Evolutionary conservation across 2,797 vertebrate genomes (phyloP), one percentile per base, ranked within the genome.

Genomic region (Malacoctenus gilli): DNA sequence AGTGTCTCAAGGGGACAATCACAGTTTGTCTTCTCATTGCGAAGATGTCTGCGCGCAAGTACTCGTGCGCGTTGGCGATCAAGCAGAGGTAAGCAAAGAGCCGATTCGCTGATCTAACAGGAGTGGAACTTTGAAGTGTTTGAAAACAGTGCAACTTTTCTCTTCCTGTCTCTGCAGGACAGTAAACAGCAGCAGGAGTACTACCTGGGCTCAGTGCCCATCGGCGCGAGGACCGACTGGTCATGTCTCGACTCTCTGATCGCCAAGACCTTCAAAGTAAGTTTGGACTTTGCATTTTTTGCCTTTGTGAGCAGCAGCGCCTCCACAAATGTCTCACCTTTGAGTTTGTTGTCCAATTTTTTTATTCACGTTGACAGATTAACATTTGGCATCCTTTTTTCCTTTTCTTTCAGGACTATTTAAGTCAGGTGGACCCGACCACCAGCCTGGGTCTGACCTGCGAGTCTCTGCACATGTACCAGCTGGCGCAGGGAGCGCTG

Each of bases 381-480:
- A n/a, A 41, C 6, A 18, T 0, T 53, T 50, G n/a, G n/a, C n/a
- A n/a, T n/a, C n/a, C 39, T 48, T 30, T 57, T 50, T 37, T 2
- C 11, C 36, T 65, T 65, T 56, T 0, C 11, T 1, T 38, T 38
- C 56, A 98, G 96, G 94, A 97, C 68, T 97, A 98, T 48, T 86
- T 97, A 51, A 92, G 80, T 58, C 94, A 94, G 75, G 94, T 98
- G 90, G 96, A 98, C 77, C 96, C 96, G 0, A 93, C 93, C 2
- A 87, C 92, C 14, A 96, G 95, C 0, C 79, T 98, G 77, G 96
- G 96, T 5, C 90, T 98, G 56, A 94, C 93, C 60, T 89, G 86
- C 0, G 96, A 98, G 73, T 98, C 96, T 0, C 90, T 98, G 68
- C 92, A 94, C 0, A 91, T 92, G 80, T 98, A 97, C 58, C 94